A percentile compares a stretch with the other conserved stretches of the same genome.
Conservation (phyloP, 2,888 invertebrate genomes). For the Noctua janthe region DNA sequence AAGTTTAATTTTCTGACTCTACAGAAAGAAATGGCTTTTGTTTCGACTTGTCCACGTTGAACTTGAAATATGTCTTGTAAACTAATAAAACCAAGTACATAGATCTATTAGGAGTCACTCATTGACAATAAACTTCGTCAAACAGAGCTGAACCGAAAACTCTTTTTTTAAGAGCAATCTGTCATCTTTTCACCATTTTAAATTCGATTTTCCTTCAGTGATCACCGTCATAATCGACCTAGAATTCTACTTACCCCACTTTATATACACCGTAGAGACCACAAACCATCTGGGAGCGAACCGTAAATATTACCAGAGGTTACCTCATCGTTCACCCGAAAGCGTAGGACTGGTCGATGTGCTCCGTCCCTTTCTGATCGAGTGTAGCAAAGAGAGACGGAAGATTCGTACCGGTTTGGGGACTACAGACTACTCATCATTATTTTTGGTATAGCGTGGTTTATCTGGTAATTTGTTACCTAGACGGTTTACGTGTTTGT, state of each 20-base stretch:
- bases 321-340: slow-evolving; percentile 56
- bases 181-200: background rate
- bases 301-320: slow-evolving; percentile 55
- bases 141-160: background rate
- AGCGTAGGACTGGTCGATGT: slow-evolving; percentile 47
- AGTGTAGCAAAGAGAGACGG: slow-evolving; percentile 36
- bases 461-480: slow-evolving; percentile 56
- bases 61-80: background rate
- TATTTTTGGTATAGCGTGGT: slow-evolving; percentile 63
- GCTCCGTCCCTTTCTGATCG: slow-evolving; percentile 31
- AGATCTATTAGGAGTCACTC: background rate
- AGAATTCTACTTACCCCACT: slow-evolving; percentile 36
- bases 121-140: background rate
- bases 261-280: slow-evolving; percentile 34
- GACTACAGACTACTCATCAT: slow-evolving; percentile 60
- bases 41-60: background rate
- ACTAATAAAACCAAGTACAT: background rate
- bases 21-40: background rate
- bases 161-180: background rate
- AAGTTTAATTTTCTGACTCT: background rate
- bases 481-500: slow-evolving; percentile 26
- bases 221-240: slow-evolving; percentile 29
- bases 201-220: background rate
- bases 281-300: slow-evolving; percentile 50
- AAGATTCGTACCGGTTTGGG: slow-evolving; percentile 61